Evolutionary conservation across 1,140 invertebrate genomes (phyloP), one percentile per base, ranked within the genome.

Genomic region (Caenorhabditis briggsae): DNA sequence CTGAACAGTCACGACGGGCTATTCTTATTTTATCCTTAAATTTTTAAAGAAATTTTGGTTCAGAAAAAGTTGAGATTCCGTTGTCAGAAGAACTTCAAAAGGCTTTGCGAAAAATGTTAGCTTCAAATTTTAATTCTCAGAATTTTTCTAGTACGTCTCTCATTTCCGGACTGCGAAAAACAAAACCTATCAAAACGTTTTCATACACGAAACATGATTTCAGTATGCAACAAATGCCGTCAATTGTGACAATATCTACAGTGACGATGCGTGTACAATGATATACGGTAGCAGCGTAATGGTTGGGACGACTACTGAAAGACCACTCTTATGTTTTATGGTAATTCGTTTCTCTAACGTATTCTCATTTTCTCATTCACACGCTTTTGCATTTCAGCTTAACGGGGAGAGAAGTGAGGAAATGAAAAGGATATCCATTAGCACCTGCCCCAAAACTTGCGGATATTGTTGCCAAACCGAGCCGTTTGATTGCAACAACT

Each of bases 391-490:
- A n/a, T 5, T 74, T 18, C 18, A 74, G 70, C 70, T 50, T 12
- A 78, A 78, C 33, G 70, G 70, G 12, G 70, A 78, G 23, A 50
- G 70, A 12, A 78, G 70, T 78, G 70, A 78, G 50, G 70, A 78
- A 78, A 78, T 78, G 70, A 78, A 78, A n/a, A 18, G 46, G 20
- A 78, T 78, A 7, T 78, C 70, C 3, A 23, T 53, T 0, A 78
- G 46, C 23, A 50, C 70, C 53, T 78, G 70, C 9, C 70, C 70
- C 2, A 78, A 78, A 23, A 78, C 70, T 18, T 78, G 70, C n/a
- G 70, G 70, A 50, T 78, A 78, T 50, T 78, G 70, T 12, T 78
- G 70, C n/a, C 70, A 78, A 50, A 78, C 70, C 23, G 70, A 78
- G n/a, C 46, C 70, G 23, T 78, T 78, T 50, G 46, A 78, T 23